Conservation (phyloP, 2,888 invertebrate species). For the Tipula vernalis region DNA sequence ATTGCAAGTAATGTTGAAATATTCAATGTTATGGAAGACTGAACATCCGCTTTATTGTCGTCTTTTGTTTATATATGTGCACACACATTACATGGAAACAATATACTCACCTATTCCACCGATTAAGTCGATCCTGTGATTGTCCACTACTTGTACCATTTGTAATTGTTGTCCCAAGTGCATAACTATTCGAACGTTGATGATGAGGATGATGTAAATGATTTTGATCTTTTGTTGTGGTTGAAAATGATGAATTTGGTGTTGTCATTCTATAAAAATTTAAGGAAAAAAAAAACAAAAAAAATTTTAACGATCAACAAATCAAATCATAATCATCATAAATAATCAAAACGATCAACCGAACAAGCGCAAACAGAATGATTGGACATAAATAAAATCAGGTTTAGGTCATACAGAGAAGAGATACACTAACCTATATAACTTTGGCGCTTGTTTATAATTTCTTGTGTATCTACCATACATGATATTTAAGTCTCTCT, state of each 20-base stretch:
- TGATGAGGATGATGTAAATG: background rate
- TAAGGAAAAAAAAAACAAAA: background rate
- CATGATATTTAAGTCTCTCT: background rate
- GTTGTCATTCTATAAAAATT: background rate
- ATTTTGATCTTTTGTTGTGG: background rate
- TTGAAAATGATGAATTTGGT: background rate
- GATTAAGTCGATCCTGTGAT: background rate
- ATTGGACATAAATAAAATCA: background rate
- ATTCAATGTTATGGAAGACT: background rate
- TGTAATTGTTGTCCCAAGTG: background rate
- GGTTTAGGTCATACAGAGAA: background rate
- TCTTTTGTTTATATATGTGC: background rate
- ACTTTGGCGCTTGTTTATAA: background rate
- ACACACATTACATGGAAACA: background rate
- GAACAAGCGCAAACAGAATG: background rate
- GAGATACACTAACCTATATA: background rate
- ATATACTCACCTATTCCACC: background rate
- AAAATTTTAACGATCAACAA: background rate
- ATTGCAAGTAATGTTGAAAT: background rate
- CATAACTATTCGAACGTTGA: background rate
- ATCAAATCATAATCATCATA: background rate
- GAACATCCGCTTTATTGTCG: background rate
- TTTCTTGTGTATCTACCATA: background rate
- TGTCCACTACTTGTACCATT: background rate
- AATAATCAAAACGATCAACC: background rate